Base-by-base conservation (phyloP, 1,140 invertebrate species). In the Lepidurus apus region DNA sequence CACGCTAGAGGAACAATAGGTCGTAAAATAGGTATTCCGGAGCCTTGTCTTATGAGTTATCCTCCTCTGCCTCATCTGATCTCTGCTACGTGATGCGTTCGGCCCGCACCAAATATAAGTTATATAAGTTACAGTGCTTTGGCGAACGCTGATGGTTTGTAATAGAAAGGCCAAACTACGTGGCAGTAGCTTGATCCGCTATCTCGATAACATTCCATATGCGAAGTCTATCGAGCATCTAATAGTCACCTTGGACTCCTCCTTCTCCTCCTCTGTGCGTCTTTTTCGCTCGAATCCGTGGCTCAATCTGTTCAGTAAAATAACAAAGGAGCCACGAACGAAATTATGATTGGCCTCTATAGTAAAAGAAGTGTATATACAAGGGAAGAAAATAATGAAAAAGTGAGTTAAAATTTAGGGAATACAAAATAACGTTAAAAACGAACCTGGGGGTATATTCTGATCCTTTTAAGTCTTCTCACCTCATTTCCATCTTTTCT, bases 181-280 rank as follows among this genome's bases (percentile, higher is more conserved):
- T 65, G 21, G 53, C 53, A 65, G 53, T 65, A 65, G 53, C 53
- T 65, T 65, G 53, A 65, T 65, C 53, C 53, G 53, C 21, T 65
- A 65, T 65, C 53, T 65, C 53, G 53, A 65, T 65, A 65, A 65
- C 53, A 65, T 65, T 65, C 53, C 53, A 65, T 65, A 65, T 65
- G 53, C 53, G 53, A 65, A 65, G 53, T 65, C 53, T 65, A 65
- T 65, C 53, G 21, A 65, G 53, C 53, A 65, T 65, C 53, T 65
- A 65, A 65, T 65, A 65, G 21, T 21, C 53, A 65, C 53, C 53
- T 65, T 65, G 53, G 7, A 21, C 53, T 65, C n/a, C 53, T 9
- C 53, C 53, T 9, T 65, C 53, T 21, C 6, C 11, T n/a, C 47
- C 17, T 21, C 53, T 34, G 34, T 34, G 34, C 34, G 34, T 34